These are phyloP conservation scores for Poecilobothrus nobilitatus DNA, from an alignment of 2,888 invertebrate genomes.

Conservation along the genomic window DNA sequence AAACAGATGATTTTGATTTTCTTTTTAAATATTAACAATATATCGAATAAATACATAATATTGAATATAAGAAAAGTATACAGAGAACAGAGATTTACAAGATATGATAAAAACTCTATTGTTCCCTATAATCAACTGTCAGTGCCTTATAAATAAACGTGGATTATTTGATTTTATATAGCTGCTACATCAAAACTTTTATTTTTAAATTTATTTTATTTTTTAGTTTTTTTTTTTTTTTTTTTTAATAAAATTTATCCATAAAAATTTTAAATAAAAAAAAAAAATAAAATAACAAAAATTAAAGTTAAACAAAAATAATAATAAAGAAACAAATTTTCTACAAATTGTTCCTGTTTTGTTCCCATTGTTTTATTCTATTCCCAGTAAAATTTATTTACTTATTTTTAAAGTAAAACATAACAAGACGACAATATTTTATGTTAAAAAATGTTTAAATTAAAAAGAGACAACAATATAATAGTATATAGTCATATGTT, in stretches of 20 bases:
- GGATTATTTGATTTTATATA: neutral
- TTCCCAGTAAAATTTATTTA: neutral
- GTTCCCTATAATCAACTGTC: constrained; percentile 1
- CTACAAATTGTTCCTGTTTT: neutral
- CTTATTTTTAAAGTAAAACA: neutral
- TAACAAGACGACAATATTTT: neutral
- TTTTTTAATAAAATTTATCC: neutral
- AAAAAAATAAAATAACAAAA: too few species aligned
- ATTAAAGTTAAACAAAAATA: too few species aligned
- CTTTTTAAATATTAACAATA: too few species aligned
- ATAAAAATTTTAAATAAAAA: neutral
- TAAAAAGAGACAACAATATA: neutral
- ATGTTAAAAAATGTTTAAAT: neutral
- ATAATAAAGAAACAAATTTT: neutral
- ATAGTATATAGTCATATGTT: too few species aligned
- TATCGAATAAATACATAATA: too few species aligned
- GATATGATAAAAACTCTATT: neutral
- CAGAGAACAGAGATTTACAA: neutral
- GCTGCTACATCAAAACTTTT: too few species aligned
- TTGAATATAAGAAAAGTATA: too few species aligned
- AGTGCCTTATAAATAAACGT: neutral
- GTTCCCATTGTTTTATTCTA: neutral
- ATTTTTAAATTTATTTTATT: neutral
- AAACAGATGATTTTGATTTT: too few species aligned
- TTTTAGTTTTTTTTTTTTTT: neutral